phyloP scores from a whole-genome alignment of 2,888 invertebrate species.

The Troglohyphantes excavatus region DNA sequence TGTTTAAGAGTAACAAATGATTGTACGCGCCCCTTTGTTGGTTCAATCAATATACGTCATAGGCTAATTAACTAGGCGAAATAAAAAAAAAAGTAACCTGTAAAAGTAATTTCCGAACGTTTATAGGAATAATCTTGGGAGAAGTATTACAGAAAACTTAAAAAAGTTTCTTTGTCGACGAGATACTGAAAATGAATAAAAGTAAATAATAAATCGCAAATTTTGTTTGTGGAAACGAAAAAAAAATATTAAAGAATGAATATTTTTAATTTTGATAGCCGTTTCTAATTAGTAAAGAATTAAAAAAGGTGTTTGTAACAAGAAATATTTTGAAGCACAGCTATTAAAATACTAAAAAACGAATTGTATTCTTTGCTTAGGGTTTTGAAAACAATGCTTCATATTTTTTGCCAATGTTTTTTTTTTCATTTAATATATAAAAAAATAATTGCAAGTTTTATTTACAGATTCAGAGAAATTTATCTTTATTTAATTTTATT shows the following conservation, averaged over 20 bases:
- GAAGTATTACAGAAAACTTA: neutral
- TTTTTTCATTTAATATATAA: too few relatives aligned
- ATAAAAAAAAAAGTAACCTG: constrained; percentile 22
- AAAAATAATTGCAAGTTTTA: too few relatives aligned
- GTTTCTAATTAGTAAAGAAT: constrained; percentile 9
- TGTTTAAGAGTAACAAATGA: constrained; percentile 3
- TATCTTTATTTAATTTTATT: too few relatives aligned
- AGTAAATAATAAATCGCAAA: neutral
- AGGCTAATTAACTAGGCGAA: constrained; percentile 37
- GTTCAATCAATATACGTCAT: constrained; percentile 61
- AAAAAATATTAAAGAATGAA: neutral
- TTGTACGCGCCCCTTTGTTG: constrained; percentile 7
- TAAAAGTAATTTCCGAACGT: neutral
- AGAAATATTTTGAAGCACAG: neutral
- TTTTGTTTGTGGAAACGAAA: neutral
- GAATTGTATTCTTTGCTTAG: too few relatives aligned
- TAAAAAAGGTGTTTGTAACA: neutral
- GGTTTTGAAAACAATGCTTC: too few relatives aligned
- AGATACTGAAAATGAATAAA: neutral
- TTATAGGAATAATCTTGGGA: neutral
- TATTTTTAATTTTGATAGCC: neutral
- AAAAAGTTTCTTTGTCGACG: neutral
- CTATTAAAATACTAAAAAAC: neutral
- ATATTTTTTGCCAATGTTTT: too few relatives aligned
- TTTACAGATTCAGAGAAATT: too few relatives aligned